Evolutionary conservation across 2,113 vertebrate genomes (phyloP), one percentile per base, ranked within the genome.

Genomic region (Mastomys natalensis): DNA sequence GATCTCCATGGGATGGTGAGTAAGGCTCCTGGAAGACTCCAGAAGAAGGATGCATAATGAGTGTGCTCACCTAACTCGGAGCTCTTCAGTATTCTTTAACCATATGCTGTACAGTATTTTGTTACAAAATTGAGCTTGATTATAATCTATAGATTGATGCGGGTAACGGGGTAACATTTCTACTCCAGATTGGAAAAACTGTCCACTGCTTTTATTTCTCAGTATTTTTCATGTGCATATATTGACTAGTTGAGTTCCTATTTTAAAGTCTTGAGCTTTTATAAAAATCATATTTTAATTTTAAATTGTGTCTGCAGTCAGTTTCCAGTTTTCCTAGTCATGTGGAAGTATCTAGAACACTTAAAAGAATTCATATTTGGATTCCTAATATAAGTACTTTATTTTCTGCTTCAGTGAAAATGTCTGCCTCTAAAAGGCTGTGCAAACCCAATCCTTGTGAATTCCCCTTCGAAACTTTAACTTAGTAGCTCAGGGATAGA

Each of bases 1-100:
- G 89, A 34, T 90, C 74, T 43, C 45, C 53, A 86, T 4, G 0
- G 29, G 24, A 48, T 10, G 62, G 48, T 58, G 84, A 89, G 29
- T 11, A 13, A 48, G 48, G 45, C 64, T 81, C 11, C 73, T 21
- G 3, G 62, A 51, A 84, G 72, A 77, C 53, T 85, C 72, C 37
- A 74, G 66, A 31, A 11, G n/a, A 43, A 62, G 29, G 73, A 34
- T 91, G 58, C 73, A 51, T 77, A 88, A 80, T 40, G 86, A 77
- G 62, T 37, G 70, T 13, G 34, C 37, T 87, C 11, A 40, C 24
- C 55, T 34, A n/a, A 29, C 22, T 68, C 80, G 89, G n/a, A 48
- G n/a, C 10, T 68, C 90, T 89, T 81, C 34, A 22, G 72, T 80
- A 37, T 53, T 81, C 74, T 96, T 93, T 81, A 87, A 89, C 34